These are phyloP conservation scores for Gorsachius goisagi DNA, from an alignment of 2,113 vertebrate genomes.

Conservation along the genomic window DNA sequence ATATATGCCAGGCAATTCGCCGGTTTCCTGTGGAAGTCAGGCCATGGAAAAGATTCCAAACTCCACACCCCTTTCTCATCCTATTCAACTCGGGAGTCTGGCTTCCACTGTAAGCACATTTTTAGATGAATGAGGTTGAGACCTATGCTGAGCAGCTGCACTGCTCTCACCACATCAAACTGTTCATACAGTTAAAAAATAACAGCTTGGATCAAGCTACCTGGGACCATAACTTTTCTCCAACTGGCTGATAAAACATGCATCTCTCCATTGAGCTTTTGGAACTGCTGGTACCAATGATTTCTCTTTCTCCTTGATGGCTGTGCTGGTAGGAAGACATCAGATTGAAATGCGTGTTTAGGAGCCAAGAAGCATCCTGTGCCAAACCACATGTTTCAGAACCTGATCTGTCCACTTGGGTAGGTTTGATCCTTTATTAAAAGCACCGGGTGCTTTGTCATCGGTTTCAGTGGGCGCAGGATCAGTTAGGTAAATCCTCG, in stretches of 20 bases:
- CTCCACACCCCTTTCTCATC: background rate
- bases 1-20: background rate
- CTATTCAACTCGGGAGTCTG: background rate
- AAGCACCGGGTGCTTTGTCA: constrained; percentile 45
- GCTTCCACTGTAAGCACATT: background rate
- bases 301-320: background rate
- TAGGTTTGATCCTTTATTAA: constrained; percentile 43
- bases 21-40: constrained; percentile 33
- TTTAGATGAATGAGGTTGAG: background rate
- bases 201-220: background rate
- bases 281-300: background rate
- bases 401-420: background rate
- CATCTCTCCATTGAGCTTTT: background rate
- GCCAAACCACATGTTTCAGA: constrained; percentile 10
- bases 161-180: background rate
- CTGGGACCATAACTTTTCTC: background rate
- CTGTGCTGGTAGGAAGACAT: background rate
- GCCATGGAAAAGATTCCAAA: background rate
- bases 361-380: background rate
- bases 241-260: background rate
- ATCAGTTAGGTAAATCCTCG: background rate
- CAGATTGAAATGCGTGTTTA: background rate
- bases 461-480: background rate
- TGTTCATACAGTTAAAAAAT: background rate
- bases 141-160: background rate